Evolutionary conservation across 1,140 invertebrate species (phyloP), one percentile per base, ranked within the genome.

Genomic region (Coenobita brevimanus): DNA sequence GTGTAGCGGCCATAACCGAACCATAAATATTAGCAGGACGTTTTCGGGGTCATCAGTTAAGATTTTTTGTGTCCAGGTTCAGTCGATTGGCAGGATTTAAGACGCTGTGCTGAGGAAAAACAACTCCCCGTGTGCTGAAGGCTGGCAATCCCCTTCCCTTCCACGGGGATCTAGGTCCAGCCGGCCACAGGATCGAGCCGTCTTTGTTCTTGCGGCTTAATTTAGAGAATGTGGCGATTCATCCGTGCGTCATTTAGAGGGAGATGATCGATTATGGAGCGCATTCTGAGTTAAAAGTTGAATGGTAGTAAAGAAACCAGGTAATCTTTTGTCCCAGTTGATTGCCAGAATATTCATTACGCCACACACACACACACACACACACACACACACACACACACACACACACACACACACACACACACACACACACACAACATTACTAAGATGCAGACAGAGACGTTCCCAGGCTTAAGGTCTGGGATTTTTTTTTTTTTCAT

Each of bases 221-320:
- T 69, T 82, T 69, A 43, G 60, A 46, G 80, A 82, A 82, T 71
- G 41, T 71, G 80, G 50, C 80, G 80, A 82, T 71, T 82, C 80
- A 82, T 82, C 80, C 80, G 41, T 69, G 64, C 80, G 46, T 71
- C 80, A 82, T 82, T 82, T 82, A 82, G 62, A 43, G 13, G 62
- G 80, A 46, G 80, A 82, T 82, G 80, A 82, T 60, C 80, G 80
- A 82, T 82, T 82, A 82, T 50, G 62, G 80, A 13, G 62, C 36
- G 46, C 50, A 27, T 43, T 71, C 62, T 27, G 17, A 76, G 73
- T 76, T 62, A 6, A 50, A 50, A 50, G 46, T 50, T 50, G 46
- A 50, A 50, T 50, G 46, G 46, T 50, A 50, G 17, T 50, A 50
- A 50, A 50, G 17, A 50, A 17, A 50, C 46, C 6, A 50, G 46